phyloP scores from a whole-genome alignment of 2,888 invertebrate species.

The Brachynemurus nebulosus region DNA sequence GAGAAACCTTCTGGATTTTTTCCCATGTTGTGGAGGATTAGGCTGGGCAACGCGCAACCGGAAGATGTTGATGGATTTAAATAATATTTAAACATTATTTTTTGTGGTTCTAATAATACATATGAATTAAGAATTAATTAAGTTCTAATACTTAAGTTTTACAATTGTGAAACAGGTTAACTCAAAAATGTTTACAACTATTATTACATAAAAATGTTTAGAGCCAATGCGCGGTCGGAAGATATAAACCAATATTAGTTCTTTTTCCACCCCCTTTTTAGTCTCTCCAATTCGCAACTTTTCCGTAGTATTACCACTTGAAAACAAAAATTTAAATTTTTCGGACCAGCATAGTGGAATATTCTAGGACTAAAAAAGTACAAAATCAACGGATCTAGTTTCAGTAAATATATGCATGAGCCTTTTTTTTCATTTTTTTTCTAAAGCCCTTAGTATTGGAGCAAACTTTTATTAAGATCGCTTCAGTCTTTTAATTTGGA shows the following conservation, averaged over 20 bases:
- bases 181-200: background rate
- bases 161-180: background rate
- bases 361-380: too few species aligned
- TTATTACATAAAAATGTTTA: background rate
- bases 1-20: too few species aligned
- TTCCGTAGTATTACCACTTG: background rate
- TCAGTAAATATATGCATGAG: too few species aligned
- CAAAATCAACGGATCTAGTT: too few species aligned
- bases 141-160: too few species aligned
- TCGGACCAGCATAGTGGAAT: background rate
- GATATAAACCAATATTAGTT: constrained; percentile 7
- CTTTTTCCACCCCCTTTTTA: constrained; percentile 5
- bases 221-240: constrained; percentile 4
- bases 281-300: constrained; percentile 2
- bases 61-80: constrained; percentile 5
- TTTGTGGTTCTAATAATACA: background rate
- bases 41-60: constrained; percentile 1
- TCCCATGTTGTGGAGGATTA: too few species aligned
- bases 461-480: too few species aligned
- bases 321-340: background rate
- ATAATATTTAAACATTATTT: constrained; percentile 3
- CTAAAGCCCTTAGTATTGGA: too few species aligned
- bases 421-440: too few species aligned
- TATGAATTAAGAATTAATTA: too few species aligned
- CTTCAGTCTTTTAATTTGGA: too few species aligned